Conservation (phyloP, 2,113 vertebrate species). For the Gadus chalcogrammus region DNA sequence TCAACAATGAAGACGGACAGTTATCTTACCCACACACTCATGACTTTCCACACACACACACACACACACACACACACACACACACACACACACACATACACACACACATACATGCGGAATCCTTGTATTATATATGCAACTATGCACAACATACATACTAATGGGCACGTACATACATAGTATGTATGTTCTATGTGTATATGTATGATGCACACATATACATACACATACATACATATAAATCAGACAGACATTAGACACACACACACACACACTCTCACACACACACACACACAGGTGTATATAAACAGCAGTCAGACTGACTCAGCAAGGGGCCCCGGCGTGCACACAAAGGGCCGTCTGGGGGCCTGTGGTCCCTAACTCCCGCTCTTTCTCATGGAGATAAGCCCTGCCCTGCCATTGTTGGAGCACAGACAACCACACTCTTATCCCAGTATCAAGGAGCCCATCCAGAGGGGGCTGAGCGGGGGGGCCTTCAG, state of each 20-base stretch:
- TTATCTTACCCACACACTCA: too few species aligned
- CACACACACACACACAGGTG: slow-evolving; percentile 11
- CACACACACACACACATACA: slow-evolving; percentile 19
- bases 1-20: too few species aligned
- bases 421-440: slow-evolving; percentile 52
- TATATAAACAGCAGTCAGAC: too few species aligned
- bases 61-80: slow-evolving; percentile 18
- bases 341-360: slow-evolving; percentile 30
- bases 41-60: slow-evolving; percentile 9
- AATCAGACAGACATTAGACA: neutral
- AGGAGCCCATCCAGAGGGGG: slow-evolving; percentile 47
- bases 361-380: slow-evolving; percentile 42
- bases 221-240: neutral
- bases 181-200: neutral
- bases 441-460: slow-evolving; percentile 63
- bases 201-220: neutral
- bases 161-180: neutral
- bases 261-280: slow-evolving; percentile 25
- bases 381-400: slow-evolving; percentile 60
- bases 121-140: slow-evolving; percentile 40
- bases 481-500: slow-evolving; percentile 12
- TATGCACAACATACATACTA: slow-evolving; percentile 2
- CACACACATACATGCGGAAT: slow-evolving; percentile 9
- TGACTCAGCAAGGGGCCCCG: neutral
- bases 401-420: slow-evolving; percentile 63